Evolutionary conservation across 1,140 invertebrate species (phyloP).

Genomic region (Scylla paramamosain): DNA sequence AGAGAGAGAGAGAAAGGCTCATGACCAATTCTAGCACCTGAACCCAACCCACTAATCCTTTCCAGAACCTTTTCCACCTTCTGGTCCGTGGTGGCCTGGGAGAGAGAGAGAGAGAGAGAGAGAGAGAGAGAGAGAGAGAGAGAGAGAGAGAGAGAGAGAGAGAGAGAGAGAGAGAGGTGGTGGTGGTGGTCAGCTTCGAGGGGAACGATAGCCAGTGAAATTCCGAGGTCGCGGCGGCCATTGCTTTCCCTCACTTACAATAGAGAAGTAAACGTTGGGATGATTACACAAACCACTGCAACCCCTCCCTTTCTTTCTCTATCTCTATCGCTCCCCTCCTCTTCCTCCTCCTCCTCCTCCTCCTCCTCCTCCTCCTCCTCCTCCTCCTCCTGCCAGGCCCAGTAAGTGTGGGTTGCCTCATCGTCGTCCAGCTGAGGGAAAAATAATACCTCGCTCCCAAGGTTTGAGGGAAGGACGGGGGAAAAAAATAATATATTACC

Average conservation of each 20-base stretch:
- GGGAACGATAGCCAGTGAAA: constrained; percentile 50
- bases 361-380: constrained; percentile 17
- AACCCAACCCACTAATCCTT: constrained; percentile 8
- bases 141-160: constrained; percentile 53
- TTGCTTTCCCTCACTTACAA: constrained; percentile 61
- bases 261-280: constrained; percentile 68
- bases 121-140: constrained; percentile 55
- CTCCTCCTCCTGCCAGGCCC: neutral
- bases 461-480: neutral
- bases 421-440: constrained; percentile 12
- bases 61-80: neutral
- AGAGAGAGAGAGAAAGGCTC: neutral
- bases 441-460: neutral
- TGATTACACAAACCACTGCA: constrained; percentile 60
- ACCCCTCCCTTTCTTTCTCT: constrained; percentile 27
- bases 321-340: neutral
- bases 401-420: constrained; percentile 7
- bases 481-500: neutral
- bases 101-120: constrained; percentile 50
- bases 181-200: no score
- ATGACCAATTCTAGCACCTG: neutral
- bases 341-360: constrained; percentile 11
- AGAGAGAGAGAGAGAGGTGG: neutral
- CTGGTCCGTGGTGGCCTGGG: neutral
- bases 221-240: constrained; percentile 9